Base-by-base conservation (phyloP, 2,113 vertebrate genomes). In the Junco hyemalis region DNA sequence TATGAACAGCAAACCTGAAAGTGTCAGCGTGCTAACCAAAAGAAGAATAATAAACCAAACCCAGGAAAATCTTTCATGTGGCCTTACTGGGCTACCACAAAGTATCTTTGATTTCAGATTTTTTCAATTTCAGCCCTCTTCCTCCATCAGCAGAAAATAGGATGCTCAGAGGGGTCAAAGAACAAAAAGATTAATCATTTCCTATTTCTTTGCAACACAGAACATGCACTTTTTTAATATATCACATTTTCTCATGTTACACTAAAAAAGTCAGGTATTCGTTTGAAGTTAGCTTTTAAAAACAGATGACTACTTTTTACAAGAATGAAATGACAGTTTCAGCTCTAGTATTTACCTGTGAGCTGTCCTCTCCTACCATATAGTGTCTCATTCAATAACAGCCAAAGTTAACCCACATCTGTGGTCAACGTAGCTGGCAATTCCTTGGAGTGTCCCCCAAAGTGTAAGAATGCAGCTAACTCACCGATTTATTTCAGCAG, bases 401-500 rank as follows among this genome's bases (percentile, higher is more conserved):
- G 81, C 79, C 87, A 40, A 83, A 92, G 59, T 56, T 94, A 96
- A 94, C 96, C 56, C 81, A 14, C n/a, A 94, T 36, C 96, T 97
- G 97, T 98, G 96, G 98, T 97, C 96, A 96, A 56, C 11, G n/a
- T 95, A 87, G 81, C 90, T 96, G 92, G 95, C 92, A 85, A 96
- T 94, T 91, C 94, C 73, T 89, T 84, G 95, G 84, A 89, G 76
- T 94, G 80, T 95, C 73, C 95, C 91, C 92, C 87, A 21, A 97
- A 97, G 95, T 90, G 60, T 97, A 98, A 97, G 97, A 97, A 98
- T 96, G 94, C 90, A 95, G 94, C 91, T 68, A 97, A 88, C 91
- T 96, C 94, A 19, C 89, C 35, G 36, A 96, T 97, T 97, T 97
- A 96, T 97, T 98, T 97, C 97, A 95, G 96, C 95, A 98, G 96